A percentile compares a stretch with the other conserved stretches of the same genome.
phyloP scores from a whole-genome alignment of 1,140 invertebrate species.

The Bilobella aurantiaca region DNA sequence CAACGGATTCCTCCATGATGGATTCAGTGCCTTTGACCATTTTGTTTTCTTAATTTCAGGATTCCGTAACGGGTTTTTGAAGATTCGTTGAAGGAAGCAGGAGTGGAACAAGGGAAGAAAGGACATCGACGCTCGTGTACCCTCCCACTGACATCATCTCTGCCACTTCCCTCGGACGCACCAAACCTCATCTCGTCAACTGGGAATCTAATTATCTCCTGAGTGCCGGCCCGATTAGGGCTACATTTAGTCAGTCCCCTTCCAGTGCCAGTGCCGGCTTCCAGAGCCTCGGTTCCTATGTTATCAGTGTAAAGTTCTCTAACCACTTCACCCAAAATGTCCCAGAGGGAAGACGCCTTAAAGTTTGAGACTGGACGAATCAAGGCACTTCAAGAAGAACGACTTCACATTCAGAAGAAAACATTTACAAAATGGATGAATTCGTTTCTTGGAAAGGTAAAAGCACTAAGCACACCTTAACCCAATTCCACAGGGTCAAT shows the following conservation, averaged over 20 bases:
- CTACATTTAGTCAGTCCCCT: too few species aligned
- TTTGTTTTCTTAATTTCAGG: neutral
- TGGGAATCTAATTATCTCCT: too few species aligned
- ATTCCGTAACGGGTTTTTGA: conserved; percentile 4
- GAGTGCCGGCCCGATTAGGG: too few species aligned
- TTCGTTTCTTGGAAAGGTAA: conserved; percentile 89
- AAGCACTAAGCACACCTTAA: too few species aligned
- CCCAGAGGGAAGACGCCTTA: conserved; percentile 74
- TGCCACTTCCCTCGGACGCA: too few species aligned
- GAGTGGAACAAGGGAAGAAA: neutral
- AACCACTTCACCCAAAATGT: conserved; percentile 49
- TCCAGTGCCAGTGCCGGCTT: too few species aligned
- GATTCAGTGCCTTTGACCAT: too few species aligned
- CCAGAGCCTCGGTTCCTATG: neutral
- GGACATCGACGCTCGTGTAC: neutral
- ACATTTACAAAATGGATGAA: conserved; percentile 99
- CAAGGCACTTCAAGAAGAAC: conserved; percentile 89
- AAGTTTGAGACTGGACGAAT: conserved; percentile 95
- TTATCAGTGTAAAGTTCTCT: neutral
- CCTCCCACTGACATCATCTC: too few species aligned
- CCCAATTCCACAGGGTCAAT: too few species aligned
- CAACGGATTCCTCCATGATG: neutral
- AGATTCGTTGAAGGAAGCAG: neutral
- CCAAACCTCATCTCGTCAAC: too few species aligned
- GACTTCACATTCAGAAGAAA: conserved; percentile 97